These are phyloP conservation scores for Ephydatia muelleri DNA, from an alignment of 37 sponge, comb jelly and placozoan genomes.

Conservation along the genomic window DNA sequence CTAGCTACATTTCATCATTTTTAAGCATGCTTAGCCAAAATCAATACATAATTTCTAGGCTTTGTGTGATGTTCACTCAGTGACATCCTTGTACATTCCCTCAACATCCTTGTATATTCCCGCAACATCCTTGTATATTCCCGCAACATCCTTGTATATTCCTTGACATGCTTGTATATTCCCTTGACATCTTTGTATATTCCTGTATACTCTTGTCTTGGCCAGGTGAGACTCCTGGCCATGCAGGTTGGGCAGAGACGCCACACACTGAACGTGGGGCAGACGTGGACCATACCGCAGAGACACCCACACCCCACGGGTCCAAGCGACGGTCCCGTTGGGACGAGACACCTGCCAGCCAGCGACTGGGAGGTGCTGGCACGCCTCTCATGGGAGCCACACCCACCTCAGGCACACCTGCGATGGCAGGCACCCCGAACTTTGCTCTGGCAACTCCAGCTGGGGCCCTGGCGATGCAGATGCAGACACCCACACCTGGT, in stretches of 20 bases:
- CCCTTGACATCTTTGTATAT: too few species aligned
- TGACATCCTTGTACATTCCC: too few species aligned
- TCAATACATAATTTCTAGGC: too few species aligned
- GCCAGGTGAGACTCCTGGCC: conserved; percentile 84
- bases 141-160: neutral
- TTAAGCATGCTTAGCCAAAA: too few species aligned
- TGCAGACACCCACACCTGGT: conserved; percentile 84
- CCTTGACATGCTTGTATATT: too few species aligned
- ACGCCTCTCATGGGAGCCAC: conserved; percentile 38
- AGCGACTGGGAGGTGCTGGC: conserved; percentile 54
- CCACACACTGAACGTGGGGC: conserved; percentile 79
- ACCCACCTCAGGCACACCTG: conserved; percentile 22
- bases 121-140: neutral
- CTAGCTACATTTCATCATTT: too few species aligned
- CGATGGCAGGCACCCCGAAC: conserved; percentile 58
- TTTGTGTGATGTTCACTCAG: too few species aligned
- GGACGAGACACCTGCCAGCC: conserved; percentile 94
- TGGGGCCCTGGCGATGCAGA: conserved; percentile 80
- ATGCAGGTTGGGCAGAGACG: conserved; percentile 91
- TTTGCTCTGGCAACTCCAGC: conserved; percentile 59
- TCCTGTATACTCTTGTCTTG: too few species aligned
- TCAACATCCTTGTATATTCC: neutral
- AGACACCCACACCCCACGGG: conserved; percentile 75
- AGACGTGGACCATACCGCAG: conserved; percentile 39
- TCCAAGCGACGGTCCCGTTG: conserved; percentile 88